Percentiles rank a stretch among this genome's conserved stretches.
Evolutionary conservation across 2,888 invertebrate genomes (phyloP).

Genomic region (Linnaemya vulpina): DNA sequence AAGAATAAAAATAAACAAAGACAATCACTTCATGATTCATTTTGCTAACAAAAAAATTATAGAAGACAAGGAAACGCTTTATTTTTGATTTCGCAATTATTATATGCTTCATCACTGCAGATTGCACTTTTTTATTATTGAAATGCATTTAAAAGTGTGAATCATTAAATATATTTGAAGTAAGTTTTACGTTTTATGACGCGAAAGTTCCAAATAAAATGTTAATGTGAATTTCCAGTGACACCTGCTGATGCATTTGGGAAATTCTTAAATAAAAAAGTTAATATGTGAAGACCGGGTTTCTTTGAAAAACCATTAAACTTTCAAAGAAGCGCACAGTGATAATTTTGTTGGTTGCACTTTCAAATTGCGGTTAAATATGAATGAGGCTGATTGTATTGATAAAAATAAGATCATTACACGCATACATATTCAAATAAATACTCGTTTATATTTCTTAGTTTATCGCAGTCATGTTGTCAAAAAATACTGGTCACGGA

Average conservation of each 20-base stretch:
- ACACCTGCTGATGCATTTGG: conserved; percentile 25
- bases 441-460: no score
- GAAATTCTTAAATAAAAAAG: conserved; percentile 1
- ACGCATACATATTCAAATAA: no score
- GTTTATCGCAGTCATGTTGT: no score
- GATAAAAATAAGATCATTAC: no score
- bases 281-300: conserved; percentile 14
- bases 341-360: neutral
- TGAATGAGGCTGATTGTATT: no score
- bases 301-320: conserved; percentile 19
- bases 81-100: neutral
- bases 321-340: neutral
- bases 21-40: conserved; percentile 16
- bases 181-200: neutral
- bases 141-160: conserved; percentile 6
- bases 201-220: conserved; percentile 8
- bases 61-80: neutral
- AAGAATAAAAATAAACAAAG: neutral
- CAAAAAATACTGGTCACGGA: no score
- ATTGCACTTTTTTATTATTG: neutral
- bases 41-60: neutral
- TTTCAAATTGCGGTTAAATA: conserved; percentile 13
- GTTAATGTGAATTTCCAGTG: neutral
- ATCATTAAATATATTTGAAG: neutral
- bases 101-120: neutral